Base-by-base conservation (phyloP, 1,140 invertebrate species). In the Ladona fulva region DNA sequence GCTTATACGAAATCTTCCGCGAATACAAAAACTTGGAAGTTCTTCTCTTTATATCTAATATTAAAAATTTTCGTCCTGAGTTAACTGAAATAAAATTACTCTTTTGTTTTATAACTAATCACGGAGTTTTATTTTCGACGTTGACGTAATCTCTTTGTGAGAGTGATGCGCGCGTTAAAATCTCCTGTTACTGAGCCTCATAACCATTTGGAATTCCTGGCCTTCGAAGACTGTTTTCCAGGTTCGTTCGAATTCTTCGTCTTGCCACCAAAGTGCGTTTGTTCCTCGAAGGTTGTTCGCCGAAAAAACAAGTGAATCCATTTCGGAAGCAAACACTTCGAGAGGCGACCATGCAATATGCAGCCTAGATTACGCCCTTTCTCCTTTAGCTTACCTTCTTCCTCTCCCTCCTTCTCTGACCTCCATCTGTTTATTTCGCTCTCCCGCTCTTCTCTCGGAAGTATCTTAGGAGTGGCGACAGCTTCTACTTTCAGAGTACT, bases 301-400 rank as follows among this genome's bases (percentile, higher is more conserved):
- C 52, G 52, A 66, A 66, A 66, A 66, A 66, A 66, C 52, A 66
- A 66, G 52, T 66, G 52, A 66, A 66, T 66, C 52, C 52, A 66
- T 66, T 66, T 66, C 52, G 52, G 52, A 22, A 5, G 52, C 52
- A 66, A 66, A 66, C 52, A 66, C 52, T 66, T 66, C 5, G n/a
- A 66, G 44, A 10, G 10, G 19, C 19, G 52, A 22, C 52, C 52
- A 66, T 66, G 52, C 52, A 66, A 66, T 66, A 12, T 16, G 52
- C 52, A 16, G 52, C 52, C 52, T 66, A 66, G 52, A 66, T 66
- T 66, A 66, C 52, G 52, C 52, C 52, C 52, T 66, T 12, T 19
- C 16, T 66, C 44, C 44, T 52, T 52, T 66, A 5, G 52, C 52
- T 66, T 66, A 3, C 12, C 3, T 12, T 22, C n/a, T 12, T 66